Base-by-base conservation (phyloP, 1,140 invertebrate genomes). In the Drosophila fuyamai region DNA sequence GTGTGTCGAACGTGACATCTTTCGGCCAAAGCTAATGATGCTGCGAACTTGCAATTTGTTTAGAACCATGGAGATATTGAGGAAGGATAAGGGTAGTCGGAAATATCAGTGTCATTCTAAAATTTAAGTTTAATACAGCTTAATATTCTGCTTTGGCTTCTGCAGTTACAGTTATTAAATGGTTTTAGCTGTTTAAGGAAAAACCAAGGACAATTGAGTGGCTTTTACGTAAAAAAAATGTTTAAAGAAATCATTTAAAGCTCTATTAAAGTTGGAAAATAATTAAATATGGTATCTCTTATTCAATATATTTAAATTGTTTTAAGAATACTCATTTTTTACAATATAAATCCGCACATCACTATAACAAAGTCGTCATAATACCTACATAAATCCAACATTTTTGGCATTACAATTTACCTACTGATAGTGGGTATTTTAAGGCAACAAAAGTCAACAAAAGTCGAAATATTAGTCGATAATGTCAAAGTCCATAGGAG, bases 11-110 rank as follows among this genome's bases (percentile, higher is more conserved):
- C 79, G 79, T 82, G 79, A 82, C 79, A 82, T 82, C 82, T 82
- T 82, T 81, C 79, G 79, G 79, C 78, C 79, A 81, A 81, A 81
- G 79, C 79, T 81, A 82, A 81, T 81, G 79, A 81, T 82, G 79
- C 74, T 82, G 79, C 67, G 79, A 78, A 77, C 79, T 67, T 63
- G 79, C 79, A 81, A 81, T 82, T 77, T 81, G 79, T 80, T 76
- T 80, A 60, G 78, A 40, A 46, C 29, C 35, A 44, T 48, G 54
- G 23, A 65, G 29, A 53, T 54, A 47, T 14, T 27, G 7, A 36
- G 36, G 8, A 29, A 3, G 10, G 23, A 14, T 8, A 13, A 16
- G 8, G 29, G 13, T 23, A n/a, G 5, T 9, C 12, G 41, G 32
- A 61, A 62, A 13, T 61, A 38, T 68, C 23, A 38, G 18, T 18